A percentile compares a stretch with the other conserved stretches of the same genome.
Evolutionary conservation across 30 jellyfish, hydroid and myxozoan species (phyloP).

Genomic region (Catostylus mosaicus): DNA sequence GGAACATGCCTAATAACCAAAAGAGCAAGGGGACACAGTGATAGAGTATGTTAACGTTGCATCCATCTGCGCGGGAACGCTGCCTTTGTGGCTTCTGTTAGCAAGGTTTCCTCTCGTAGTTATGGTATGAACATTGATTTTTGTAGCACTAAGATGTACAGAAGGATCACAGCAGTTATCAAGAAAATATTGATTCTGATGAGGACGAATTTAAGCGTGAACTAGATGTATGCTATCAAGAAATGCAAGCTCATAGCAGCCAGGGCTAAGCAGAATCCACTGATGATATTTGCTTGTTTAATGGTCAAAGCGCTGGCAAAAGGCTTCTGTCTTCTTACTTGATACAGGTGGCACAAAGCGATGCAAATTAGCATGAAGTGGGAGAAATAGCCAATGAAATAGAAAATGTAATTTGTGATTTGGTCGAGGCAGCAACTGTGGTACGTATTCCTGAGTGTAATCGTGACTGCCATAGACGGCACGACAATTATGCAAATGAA

Average conservation of each 20-base stretch:
- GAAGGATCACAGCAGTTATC: neutral
- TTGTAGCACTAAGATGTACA: conserved; percentile 12
- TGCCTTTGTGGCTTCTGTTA: neutral
- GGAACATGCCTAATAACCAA: conserved; percentile 17
- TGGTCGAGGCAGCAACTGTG: conserved; percentile 36
- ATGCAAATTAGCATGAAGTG: conserved; percentile 46
- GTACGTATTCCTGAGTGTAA: neutral
- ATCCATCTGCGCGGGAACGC: neutral
- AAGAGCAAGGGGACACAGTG: conserved; percentile 1
- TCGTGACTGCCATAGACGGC: conserved; percentile 22
- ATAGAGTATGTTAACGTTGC: conserved; percentile 25
- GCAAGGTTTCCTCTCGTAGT: neutral
- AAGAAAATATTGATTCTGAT: neutral
- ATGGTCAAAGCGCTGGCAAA: conserved; percentile 4
- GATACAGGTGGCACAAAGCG: conserved; percentile 26
- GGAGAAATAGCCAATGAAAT: conserved; percentile 36
- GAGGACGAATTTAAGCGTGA: conserved; percentile 27
- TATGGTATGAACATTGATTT: conserved; percentile 8
- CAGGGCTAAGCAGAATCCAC: neutral
- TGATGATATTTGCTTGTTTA: conserved; percentile 3
- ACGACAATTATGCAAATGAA: conserved; percentile 1
- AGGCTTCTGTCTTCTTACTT: conserved; percentile 9
- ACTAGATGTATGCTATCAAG: conserved; percentile 7
- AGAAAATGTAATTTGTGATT: neutral
- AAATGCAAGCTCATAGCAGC: conserved; percentile 5